Conservation (phyloP, 2,888 invertebrate species). For the Drosophila ustulata region DNA sequence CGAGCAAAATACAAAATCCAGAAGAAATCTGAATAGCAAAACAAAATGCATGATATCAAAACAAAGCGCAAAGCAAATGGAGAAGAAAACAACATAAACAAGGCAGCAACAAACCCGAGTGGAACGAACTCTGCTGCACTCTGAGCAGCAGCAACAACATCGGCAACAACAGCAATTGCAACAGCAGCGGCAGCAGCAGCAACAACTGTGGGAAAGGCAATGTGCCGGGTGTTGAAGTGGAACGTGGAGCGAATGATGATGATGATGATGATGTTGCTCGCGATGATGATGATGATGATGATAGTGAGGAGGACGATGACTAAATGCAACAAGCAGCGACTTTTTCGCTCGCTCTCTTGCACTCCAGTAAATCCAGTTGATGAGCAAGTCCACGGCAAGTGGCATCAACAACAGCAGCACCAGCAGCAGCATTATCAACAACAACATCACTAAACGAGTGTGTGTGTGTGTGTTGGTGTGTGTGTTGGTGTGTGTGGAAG, state of each 20-base stretch:
- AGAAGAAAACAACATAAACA: slow-evolving; percentile 46
- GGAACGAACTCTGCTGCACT: slow-evolving; percentile 82
- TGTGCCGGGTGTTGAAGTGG: slow-evolving; percentile 74
- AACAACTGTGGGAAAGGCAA: slow-evolving; percentile 70
- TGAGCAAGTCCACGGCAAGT: slow-evolving; percentile 74
- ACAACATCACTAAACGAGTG: slow-evolving; percentile 40
- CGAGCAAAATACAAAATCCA: slow-evolving; percentile 83
- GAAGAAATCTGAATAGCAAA: slow-evolving; percentile 81
- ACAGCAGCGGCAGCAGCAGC: slow-evolving; percentile 32
- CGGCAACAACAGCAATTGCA: slow-evolving; percentile 6
- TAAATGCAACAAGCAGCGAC: slow-evolving; percentile 76
- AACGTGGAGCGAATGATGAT: slow-evolving; percentile 60
- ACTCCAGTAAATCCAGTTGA: slow-evolving; percentile 65
- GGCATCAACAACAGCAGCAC: slow-evolving; percentile 56
- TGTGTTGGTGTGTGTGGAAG: slow-evolving; percentile 42
- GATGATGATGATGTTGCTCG: slow-evolving; percentile 9
- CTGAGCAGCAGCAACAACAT: slow-evolving; percentile 36
- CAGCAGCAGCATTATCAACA: slow-evolving; percentile 55
- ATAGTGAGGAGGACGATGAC: slow-evolving; percentile 60
- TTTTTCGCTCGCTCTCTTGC: slow-evolving; percentile 47
- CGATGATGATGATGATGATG: slow-evolving; percentile 21
- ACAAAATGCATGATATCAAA: slow-evolving; percentile 78
- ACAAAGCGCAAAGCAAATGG: slow-evolving; percentile 56
- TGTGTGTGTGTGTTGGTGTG: slow-evolving; percentile 17
- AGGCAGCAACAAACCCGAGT: slow-evolving; percentile 53